Percentiles rank a stretch among this genome's conserved stretches.
These are phyloP conservation scores for Syngnathus acus DNA, from an alignment of 2,797 vertebrate genomes.

Conservation along the genomic window DNA sequence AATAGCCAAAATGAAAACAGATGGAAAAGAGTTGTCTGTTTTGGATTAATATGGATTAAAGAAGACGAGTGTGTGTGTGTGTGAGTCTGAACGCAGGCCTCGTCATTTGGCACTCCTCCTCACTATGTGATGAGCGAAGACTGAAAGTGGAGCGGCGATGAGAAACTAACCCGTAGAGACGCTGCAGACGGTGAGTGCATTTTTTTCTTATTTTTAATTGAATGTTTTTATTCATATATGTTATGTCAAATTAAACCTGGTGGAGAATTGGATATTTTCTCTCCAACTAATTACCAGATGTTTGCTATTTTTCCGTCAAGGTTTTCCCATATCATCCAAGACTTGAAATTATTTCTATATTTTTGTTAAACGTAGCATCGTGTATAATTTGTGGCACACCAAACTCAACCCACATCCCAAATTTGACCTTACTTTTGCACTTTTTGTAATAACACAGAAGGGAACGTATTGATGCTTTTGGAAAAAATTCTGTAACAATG, in stretches of 20 bases:
- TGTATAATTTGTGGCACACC: no score
- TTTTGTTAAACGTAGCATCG: no score
- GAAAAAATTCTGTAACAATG: no score
- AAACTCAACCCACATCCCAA: no score
- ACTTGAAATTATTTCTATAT: neutral
- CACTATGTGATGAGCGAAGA: slow-evolving; percentile 57
- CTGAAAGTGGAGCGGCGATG: slow-evolving; percentile 10
- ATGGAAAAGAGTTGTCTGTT: slow-evolving; percentile 54
- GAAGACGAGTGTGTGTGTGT: slow-evolving; percentile 13
- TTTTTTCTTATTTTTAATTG: neutral
- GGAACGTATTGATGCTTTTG: no score
- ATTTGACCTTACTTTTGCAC: no score
- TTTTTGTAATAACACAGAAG: no score
- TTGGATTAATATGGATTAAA: slow-evolving; percentile 69
- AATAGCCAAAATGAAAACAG: neutral
- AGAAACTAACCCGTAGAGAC: slow-evolving; percentile 9
- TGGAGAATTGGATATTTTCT: no score
- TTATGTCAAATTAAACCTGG: neutral
- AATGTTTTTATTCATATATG: no score
- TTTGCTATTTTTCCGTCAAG: slow-evolving; percentile 13
- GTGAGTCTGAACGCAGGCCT: slow-evolving; percentile 17
- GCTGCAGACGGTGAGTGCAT: slow-evolving; percentile 37
- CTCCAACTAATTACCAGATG: neutral
- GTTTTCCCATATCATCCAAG: slow-evolving; percentile 9
- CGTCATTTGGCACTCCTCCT: neutral